phyloP scores from a whole-genome alignment of 2,888 invertebrate species.

The Pterostichus niger region DNA sequence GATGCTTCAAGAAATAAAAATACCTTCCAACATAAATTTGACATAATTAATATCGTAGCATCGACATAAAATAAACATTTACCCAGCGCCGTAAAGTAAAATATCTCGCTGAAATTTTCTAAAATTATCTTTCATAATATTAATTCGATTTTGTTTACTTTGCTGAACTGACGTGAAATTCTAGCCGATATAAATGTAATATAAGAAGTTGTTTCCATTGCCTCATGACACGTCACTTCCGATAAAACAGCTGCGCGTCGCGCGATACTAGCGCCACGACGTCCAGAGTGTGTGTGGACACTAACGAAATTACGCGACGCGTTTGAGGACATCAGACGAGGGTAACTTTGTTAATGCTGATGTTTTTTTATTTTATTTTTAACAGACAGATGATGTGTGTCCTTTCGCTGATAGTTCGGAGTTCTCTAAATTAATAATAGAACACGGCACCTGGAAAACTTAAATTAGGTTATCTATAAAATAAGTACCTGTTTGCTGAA shows the following conservation, averaged over 20 bases:
- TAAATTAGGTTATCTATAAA: too few relatives aligned
- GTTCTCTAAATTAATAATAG: too few relatives aligned
- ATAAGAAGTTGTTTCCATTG: constrained; percentile 47
- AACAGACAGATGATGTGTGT: too few relatives aligned
- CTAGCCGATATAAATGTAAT: constrained; percentile 46
- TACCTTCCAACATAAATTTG: background rate
- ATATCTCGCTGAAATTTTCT: constrained; percentile 13
- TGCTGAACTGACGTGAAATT: constrained; percentile 15
- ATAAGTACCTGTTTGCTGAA: too few relatives aligned
- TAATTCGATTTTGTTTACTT: constrained; percentile 31
- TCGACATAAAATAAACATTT: constrained; percentile 20
- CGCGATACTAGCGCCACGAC: too few relatives aligned
- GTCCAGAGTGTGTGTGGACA: too few relatives aligned
- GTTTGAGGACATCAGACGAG: too few relatives aligned
- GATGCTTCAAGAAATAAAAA: background rate
- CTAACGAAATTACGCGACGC: too few relatives aligned
- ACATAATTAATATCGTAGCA: constrained; percentile 9
- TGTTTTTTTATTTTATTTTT: too few relatives aligned
- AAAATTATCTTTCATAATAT: constrained; percentile 19
- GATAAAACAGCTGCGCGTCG: constrained; percentile 1
- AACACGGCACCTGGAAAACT: too few relatives aligned
- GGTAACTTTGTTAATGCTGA: too few relatives aligned
- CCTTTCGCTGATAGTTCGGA: too few relatives aligned
- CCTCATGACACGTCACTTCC: constrained; percentile 33
- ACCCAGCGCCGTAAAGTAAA: background rate